phyloP scores from a whole-genome alignment of 2,797 vertebrate species.

The Smutsia gigantea region DNA sequence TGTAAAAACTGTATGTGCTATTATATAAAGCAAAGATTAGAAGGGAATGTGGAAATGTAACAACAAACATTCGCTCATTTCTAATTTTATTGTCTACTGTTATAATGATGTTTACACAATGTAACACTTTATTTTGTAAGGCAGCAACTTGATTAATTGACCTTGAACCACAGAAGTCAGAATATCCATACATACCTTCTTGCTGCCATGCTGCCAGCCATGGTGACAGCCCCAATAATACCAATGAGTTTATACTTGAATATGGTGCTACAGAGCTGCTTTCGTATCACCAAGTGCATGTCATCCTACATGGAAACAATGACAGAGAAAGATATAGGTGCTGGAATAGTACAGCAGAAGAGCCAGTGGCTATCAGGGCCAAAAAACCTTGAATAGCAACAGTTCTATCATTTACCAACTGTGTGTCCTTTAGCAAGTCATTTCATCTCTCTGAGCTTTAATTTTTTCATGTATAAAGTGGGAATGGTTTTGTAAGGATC shows the following conservation, averaged over 20 bases:
- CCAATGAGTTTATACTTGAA: slow-evolving; percentile 96
- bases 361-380: background rate
- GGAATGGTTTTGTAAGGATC: background rate
- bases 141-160: background rate
- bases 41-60: background rate
- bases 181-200: slow-evolving; percentile 86
- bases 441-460: slow-evolving; percentile 36
- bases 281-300: slow-evolving; percentile 96
- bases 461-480: background rate
- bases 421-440: background rate
- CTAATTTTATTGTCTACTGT: background rate
- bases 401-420: background rate
- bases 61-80: background rate
- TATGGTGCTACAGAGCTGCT: slow-evolving; percentile 96
- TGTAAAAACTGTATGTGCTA: background rate
- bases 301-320: slow-evolving; percentile 91
- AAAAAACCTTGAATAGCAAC: background rate
- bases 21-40: background rate
- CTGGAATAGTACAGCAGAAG: background rate
- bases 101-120: background rate
- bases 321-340: background rate
- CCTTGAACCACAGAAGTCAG: background rate
- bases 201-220: slow-evolving; percentile 93
- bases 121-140: background rate
- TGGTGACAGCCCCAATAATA: slow-evolving; percentile 95